Base-by-base conservation (phyloP, 2,888 invertebrate species). In the Macaria liturata region DNA sequence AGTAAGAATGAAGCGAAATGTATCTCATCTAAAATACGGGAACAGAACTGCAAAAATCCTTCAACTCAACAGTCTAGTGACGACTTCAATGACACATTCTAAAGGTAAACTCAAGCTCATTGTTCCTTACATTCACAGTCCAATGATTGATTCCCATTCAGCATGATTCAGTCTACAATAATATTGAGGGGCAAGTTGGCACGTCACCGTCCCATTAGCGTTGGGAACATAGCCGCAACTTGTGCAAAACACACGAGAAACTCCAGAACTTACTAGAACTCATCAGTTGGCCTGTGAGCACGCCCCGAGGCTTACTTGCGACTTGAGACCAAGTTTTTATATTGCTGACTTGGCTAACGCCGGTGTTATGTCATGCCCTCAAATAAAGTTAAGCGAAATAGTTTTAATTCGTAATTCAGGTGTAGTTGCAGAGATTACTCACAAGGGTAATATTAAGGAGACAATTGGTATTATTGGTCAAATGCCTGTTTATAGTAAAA, bases 271-370 rank as follows among this genome's bases (percentile, higher is more conserved):
- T 88, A 75, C 76, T 82, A 20, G 85, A 89, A 90, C 88, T 88
- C 84, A 89, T 89, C 88, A 87, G 83, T 75, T 75, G 78, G 78
- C 74, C 79, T 74, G 74, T 65, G 78, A 76, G 79, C 84, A 78
- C 80, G 82, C 78, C 71, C 80, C 76, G 74, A 70, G 72, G 81
- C 78, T 82, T 83, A 76, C 81, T 84, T 76, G 74, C 60, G 73
- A 57, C 52, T 47, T 61, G 57, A 50, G 39, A 74, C 76, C 62
- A 81, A 88, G 88, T 88, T 80, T 79, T 81, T 82, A 81, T 80
- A 82, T 82, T 79, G 76, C 78, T 4, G 30, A 40, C 47, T 40
- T 52, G 49, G 34, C 70, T 67, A 79, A 84, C 76, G 83, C 68
- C 61, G 64, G 61, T 63, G 64, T 73, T 72, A 74, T 72, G 78